A percentile compares a stretch with the other conserved stretches of the same genome.
Evolutionary conservation across 1,140 invertebrate species (phyloP).

Genomic region (Drosophila nebulosa): DNA sequence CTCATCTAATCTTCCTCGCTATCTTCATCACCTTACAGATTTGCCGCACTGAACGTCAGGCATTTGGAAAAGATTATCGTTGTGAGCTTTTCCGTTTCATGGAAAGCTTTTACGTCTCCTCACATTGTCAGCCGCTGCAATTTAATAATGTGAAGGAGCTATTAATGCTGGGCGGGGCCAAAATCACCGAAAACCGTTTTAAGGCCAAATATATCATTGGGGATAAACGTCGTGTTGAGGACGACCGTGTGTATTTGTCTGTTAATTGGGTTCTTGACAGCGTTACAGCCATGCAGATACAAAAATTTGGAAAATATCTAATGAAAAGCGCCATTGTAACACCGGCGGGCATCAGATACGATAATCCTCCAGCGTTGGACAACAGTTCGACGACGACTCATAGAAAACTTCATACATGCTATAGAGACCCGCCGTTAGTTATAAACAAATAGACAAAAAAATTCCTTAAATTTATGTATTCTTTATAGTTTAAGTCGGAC

Average conservation of each 20-base stretch:
- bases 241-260: conserved; percentile 75
- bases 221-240: conserved; percentile 53
- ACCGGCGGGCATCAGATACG: conserved; percentile 48
- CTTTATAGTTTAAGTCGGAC: neutral
- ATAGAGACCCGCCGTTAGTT: conserved; percentile 39
- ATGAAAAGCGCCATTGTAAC: conserved; percentile 65
- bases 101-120: conserved; percentile 81
- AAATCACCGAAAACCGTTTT: conserved; percentile 66
- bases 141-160: conserved; percentile 81
- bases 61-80: conserved; percentile 81
- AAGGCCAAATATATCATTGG: conserved; percentile 82
- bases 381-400: neutral
- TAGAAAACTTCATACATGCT: conserved; percentile 3
- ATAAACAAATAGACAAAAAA: conserved; percentile 43
- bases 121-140: conserved; percentile 57
- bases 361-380: conserved; percentile 15
- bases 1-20: neutral
- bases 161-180: conserved; percentile 81
- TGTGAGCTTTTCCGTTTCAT: conserved; percentile 82
- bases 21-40: conserved; percentile 64
- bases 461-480: neutral
- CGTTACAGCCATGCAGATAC: conserved; percentile 66
- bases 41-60: conserved; percentile 81
- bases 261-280: conserved; percentile 82
- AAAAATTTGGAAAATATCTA: conserved; percentile 60